These are phyloP conservation scores for Pyralis farinalis DNA, from an alignment of 2,888 invertebrate genomes.

Conservation along the genomic window DNA sequence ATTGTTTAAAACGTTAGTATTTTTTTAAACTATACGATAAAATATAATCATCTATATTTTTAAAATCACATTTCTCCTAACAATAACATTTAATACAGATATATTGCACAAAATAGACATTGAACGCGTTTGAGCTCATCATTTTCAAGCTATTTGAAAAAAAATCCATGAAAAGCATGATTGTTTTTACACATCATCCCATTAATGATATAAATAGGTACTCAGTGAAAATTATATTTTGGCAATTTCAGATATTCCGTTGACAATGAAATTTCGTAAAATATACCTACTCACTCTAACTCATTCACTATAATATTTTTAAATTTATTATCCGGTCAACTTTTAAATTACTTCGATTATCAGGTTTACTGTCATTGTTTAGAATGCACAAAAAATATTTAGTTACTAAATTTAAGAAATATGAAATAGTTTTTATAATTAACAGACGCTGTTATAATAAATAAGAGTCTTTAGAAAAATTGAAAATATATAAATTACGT, in stretches of 20 bases:
- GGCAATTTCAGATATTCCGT: too few relatives aligned
- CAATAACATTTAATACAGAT: slow-evolving; percentile 59
- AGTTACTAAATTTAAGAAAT: too few relatives aligned
- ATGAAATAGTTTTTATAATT: too few relatives aligned
- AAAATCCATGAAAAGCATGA: slow-evolving; percentile 2
- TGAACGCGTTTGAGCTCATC: slow-evolving; percentile 24
- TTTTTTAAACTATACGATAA: slow-evolving; percentile 61
- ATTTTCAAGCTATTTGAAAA: slow-evolving; percentile 2
- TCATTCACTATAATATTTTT: too few relatives aligned
- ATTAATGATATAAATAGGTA: neutral
- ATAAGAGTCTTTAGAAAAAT: neutral
- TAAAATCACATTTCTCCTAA: slow-evolving; percentile 79
- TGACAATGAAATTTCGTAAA: too few relatives aligned
- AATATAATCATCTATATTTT: slow-evolving; percentile 71
- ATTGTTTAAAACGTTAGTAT: slow-evolving; percentile 60
- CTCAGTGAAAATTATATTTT: too few relatives aligned
- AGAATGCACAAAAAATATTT: too few relatives aligned
- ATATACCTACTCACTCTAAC: too few relatives aligned
- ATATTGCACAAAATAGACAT: slow-evolving; percentile 73
- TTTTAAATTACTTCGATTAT: too few relatives aligned
- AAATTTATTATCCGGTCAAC: too few relatives aligned
- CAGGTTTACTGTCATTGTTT: too few relatives aligned
- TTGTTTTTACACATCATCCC: neutral
- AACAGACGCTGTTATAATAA: too few relatives aligned
- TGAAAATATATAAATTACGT: neutral